Base-by-base conservation (phyloP, 2,797 vertebrate genomes). In the Hippocampus kuda region DNA sequence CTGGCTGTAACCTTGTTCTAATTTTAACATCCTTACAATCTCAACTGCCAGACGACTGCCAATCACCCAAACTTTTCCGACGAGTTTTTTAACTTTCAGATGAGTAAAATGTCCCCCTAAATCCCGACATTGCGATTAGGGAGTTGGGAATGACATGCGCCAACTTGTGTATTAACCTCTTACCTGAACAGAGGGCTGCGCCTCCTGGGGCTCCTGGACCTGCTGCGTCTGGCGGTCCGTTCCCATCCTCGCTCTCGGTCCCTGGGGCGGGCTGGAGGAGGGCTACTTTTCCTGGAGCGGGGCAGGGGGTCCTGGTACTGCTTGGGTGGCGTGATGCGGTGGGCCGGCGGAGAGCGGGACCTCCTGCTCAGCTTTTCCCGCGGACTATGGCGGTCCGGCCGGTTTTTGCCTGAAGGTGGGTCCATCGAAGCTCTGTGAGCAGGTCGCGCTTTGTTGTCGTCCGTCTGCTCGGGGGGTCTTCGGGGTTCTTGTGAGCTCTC, bases 281-380 rank as follows among this genome's bases (percentile, higher is more conserved):
- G 93, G 61, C 92, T 92, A 2, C 86, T 78, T 86, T 91, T 93
- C 77, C 93, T 90, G 22, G 88, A 88, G 46, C 88, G 77, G 57
- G 84, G 77, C 9, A 87, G 85, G 48, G 90, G 88, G 78, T 93
- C 86, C 88, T 94, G 88, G 78, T 96, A 93, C 83, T 92, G 89
- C 78, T 90, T 82, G 0, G 90, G 89, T 0, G 91, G 91, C 0
- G 91, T 92, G 73, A 81, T 86, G 2, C 90, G 91, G 59, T 61
- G 27, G 30, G 86, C 73, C 60, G 91, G 86, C 74, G 86, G 84
- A 11, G 90, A 83, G 10, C 48, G 76, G 1, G 79, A 84, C 54
- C 78, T 83, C 46, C 78, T 73, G 38, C 44, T 26, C 0, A 7
- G 59, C 30, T 20, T 34, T 18, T 61, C 30, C 16, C 26, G 81